These are phyloP conservation scores for Montipora capricornis DNA, from an alignment of 64 coral and sea anemone species.

Conservation along the genomic window DNA sequence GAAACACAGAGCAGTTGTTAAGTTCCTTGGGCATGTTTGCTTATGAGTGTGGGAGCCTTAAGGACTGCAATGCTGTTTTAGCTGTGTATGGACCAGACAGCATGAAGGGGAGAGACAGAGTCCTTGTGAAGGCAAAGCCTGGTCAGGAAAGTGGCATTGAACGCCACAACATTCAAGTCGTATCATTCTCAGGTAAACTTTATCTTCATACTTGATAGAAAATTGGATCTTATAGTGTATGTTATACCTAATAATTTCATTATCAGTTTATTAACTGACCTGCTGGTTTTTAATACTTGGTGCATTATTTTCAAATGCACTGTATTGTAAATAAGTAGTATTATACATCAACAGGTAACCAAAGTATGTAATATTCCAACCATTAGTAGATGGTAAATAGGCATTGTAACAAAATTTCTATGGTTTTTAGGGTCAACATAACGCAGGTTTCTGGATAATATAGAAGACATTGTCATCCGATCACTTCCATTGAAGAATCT, in stretches of 20 bases:
- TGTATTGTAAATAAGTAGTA: no score
- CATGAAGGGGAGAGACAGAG: constrained; percentile 27
- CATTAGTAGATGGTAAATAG: no score
- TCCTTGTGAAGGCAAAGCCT: constrained; percentile 15
- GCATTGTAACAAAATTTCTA: not conserved
- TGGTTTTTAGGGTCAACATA: constrained; percentile 37
- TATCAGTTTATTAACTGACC: no score
- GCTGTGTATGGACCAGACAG: constrained; percentile 43
- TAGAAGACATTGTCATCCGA: not conserved
- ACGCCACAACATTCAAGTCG: constrained; percentile 21
- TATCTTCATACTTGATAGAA: no score
- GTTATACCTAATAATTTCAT: no score
- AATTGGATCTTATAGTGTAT: no score
- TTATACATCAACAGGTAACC: no score
- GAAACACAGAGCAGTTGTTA: constrained; percentile 60
- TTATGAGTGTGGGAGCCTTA: constrained; percentile 6
- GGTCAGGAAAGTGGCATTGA: constrained; percentile 38
- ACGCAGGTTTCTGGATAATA: constrained; percentile 44
- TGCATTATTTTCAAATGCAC: no score
- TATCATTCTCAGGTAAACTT: constrained; percentile 36
- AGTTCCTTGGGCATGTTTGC: constrained; percentile 30
- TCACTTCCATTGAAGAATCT: constrained; percentile 37
- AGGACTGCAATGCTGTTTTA: constrained; percentile 40
- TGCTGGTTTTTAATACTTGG: no score
- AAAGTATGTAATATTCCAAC: no score